Evolutionary conservation across 2,797 vertebrate species (phyloP), one percentile per base, ranked within the genome.

Genomic region (Crax fasciolata): DNA sequence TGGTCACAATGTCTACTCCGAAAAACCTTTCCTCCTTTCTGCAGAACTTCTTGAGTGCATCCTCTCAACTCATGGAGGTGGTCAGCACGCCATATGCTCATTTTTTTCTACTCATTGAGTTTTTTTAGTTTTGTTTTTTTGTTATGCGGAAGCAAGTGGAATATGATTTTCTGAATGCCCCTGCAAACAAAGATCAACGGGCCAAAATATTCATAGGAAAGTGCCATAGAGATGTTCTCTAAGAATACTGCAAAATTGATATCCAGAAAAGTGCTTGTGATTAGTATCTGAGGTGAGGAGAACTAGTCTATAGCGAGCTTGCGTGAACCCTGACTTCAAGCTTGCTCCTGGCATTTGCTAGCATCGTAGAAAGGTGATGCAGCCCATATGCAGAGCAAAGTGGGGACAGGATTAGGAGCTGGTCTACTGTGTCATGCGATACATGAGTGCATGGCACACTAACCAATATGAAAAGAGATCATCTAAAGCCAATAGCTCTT

Each of bases 181-280:
- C 85, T 83, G 35, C 68, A 72, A 83, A 55, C 32, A 86, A 86
- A 89, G 71, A 58, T 86, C 62, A 75, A 3, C 52, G 27, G 58
- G 11, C 54, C 39, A 44, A 49, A 68, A 41, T 49, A 18, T 71
- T 74, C 18, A 18, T 67, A 63, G 77, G 48, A 67, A 63, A 66
- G 13, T 58, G 39, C 63, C 63, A 54, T n/a, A 28, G 52, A 67
- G 86, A 41, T 58, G 17, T 79, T 79, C 48, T 72, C 28, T 67
- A 41, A 58, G 30, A 52, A 19, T 18, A 9, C 19, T 39, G 48
- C 57, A 39, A 30, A 79, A 43, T 0, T 48, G 52, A 39, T 74
- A 35, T 1, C 70, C 5, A 74, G 43, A 44, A 71, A 75, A 43
- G 27, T 17, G 11, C 23, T 46, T 52, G 30, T 80, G 59, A 32